Base-by-base conservation (phyloP, 2,797 vertebrate species). In the Macrochelys suwanniensis region DNA sequence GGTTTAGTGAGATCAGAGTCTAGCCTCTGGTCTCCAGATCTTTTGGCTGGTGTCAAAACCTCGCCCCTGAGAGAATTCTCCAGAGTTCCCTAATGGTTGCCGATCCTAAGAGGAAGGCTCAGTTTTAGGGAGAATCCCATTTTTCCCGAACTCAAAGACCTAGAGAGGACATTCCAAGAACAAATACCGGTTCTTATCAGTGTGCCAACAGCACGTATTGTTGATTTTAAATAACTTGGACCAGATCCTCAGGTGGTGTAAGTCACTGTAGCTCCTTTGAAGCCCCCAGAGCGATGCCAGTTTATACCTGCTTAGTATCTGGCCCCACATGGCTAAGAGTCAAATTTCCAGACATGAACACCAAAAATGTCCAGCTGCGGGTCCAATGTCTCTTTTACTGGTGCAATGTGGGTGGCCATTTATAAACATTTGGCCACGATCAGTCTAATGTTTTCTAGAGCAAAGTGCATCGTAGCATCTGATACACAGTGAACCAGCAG, bases 1-100 rank as follows among this genome's bases (percentile, higher is more conserved):
- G 56, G 17, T 42, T 6, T 2, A 0, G 9, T n/a, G 5, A 93
- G 31, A n/a, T 71, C n/a, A 6, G 12, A 33, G 17, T 7, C 2
- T 0, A 15, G 42, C 45, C 51, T 65, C 76, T 28, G 45, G 76
- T 33, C 45, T 19, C 26, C 76, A 50, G 45, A 68, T 37, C n/a
- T 42, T 3, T 0, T 3, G 21, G 45, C 77, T n/a, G 81, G 42
- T 12, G 7, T 76, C 6, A 15, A 76, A 47, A 76, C 13, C 26
- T 45, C 74, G 12, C 45, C 19, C 25, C 25, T 45, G 42, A 47
- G 37, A 45, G 42, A 45, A 76, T 76, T 76, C 11, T 74, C 42
- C 71, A 74, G 71, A 23, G 12, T 13, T 7, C 74, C 42, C 11
- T 47, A 47, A 28, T 28, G 42, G 42, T 28, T 76, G 23, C 42